phyloP scores from a whole-genome alignment of 1,140 invertebrate genomes.

The Pseudomyrmex concolor region DNA sequence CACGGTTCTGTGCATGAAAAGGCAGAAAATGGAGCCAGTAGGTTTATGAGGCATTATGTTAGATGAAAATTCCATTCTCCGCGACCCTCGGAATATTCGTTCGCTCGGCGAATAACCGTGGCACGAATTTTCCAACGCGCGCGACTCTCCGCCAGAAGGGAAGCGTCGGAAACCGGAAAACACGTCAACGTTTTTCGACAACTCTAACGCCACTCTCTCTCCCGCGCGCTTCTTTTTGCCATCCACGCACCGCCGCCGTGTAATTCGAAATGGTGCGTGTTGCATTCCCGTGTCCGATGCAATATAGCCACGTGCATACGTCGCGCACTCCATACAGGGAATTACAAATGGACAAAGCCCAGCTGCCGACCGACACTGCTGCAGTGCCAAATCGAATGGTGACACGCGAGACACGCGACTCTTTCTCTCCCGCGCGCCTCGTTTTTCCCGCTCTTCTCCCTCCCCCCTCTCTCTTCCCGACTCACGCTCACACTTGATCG shows the following conservation, averaged over 20 bases:
- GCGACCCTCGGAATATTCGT: slow-evolving; percentile 44
- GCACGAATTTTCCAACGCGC: slow-evolving; percentile 33
- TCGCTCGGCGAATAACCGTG: slow-evolving; percentile 26
- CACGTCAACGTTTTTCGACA: slow-evolving; percentile 60
- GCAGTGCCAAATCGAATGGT: slow-evolving; percentile 73
- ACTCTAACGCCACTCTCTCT: slow-evolving; percentile 37
- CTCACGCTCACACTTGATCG: slow-evolving; percentile 21
- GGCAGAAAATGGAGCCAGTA: slow-evolving; percentile 42
- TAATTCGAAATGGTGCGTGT: slow-evolving; percentile 71
- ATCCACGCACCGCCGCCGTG: slow-evolving; percentile 46
- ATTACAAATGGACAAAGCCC: slow-evolving; percentile 71
- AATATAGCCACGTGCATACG: slow-evolving; percentile 68
- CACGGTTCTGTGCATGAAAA: slow-evolving; percentile 19
- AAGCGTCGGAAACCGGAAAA: not conserved
- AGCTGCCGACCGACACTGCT: slow-evolving; percentile 70
- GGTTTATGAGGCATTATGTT: slow-evolving; percentile 47
- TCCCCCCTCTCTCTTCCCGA: no score
- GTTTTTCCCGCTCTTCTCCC: not conserved
- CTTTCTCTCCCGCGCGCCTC: slow-evolving; percentile 54
- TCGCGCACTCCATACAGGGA: slow-evolving; percentile 70
- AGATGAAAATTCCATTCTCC: slow-evolving; percentile 54
- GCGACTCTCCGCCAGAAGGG: not conserved
- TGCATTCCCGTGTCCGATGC: slow-evolving; percentile 70
- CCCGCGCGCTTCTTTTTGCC: slow-evolving; percentile 59
- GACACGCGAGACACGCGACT: slow-evolving; percentile 67